Evolutionary conservation across 2,113 vertebrate genomes (phyloP).

Genomic region (Rafetus swinhoei): DNA sequence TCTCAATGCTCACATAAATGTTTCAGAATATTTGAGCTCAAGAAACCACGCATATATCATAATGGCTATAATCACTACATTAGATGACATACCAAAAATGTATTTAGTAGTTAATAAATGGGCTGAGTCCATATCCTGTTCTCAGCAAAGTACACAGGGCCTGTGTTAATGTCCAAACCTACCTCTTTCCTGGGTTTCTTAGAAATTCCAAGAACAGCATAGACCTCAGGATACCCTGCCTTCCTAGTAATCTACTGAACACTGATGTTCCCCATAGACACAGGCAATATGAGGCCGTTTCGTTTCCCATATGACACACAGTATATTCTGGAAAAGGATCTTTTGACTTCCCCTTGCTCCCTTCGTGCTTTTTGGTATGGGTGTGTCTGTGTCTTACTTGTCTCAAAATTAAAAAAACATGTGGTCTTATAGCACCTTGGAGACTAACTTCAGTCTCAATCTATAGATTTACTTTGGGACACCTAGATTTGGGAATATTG

Average conservation of each 20-base stretch:
- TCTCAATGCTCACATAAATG: neutral
- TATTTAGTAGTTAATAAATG: neutral
- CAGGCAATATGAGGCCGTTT: neutral
- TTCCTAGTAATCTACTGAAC: neutral
- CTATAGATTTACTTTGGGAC: neutral
- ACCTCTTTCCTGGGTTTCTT: neutral
- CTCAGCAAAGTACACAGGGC: neutral
- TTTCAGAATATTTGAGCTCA: neutral
- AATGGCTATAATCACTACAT: neutral
- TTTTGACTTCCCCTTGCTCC: neutral
- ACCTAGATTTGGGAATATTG: neutral
- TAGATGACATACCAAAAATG: neutral
- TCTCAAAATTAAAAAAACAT: no score
- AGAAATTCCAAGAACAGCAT: neutral
- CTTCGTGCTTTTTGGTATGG: neutral
- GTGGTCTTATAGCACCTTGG: no score
- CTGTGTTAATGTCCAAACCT: neutral
- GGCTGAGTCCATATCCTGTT: neutral
- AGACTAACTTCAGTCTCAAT: rapidly evolving
- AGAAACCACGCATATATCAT: neutral
- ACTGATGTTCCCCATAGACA: neutral
- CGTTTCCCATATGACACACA: neutral
- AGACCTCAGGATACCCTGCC: neutral
- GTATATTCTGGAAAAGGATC: neutral
- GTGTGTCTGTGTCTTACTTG: neutral